Conservation (phyloP, 2,888 invertebrate genomes). For the Agapostemon virescens region DNA sequence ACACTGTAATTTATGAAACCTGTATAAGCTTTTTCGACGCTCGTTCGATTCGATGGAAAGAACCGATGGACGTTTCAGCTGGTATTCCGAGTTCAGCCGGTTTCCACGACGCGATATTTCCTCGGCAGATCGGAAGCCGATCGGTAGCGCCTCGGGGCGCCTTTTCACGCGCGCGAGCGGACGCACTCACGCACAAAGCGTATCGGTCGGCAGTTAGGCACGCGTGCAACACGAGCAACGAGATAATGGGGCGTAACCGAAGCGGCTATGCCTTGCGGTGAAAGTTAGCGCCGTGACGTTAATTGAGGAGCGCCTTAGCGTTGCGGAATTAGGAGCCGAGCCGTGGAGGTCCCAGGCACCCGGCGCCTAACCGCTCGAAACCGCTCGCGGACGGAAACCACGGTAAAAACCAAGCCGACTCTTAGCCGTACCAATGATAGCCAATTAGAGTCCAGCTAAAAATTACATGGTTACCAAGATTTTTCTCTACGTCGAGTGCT, state of each 20-base stretch:
- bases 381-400: constrained; percentile 1
- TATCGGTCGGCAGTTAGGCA: constrained; percentile 34
- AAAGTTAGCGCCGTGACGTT: constrained; percentile 69
- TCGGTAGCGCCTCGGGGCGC: constrained; percentile 41
- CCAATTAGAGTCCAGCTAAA: constrained; percentile 10
- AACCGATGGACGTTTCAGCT: too few species aligned
- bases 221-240: constrained; percentile 66
- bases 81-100: background rate
- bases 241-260: constrained; percentile 68
- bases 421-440: background rate
- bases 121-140: constrained; percentile 32
- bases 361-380: constrained; percentile 37
- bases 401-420: constrained; percentile 14
- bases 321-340: constrained; percentile 63
- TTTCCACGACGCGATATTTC: background rate
- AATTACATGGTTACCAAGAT: background rate
- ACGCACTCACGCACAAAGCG: background rate
- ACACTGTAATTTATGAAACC: too few species aligned
- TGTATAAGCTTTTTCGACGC: too few species aligned
- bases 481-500: background rate
- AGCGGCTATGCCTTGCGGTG: constrained; percentile 68
- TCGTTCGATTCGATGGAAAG: too few species aligned
- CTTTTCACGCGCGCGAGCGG: constrained; percentile 40
- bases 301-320: constrained; percentile 68
- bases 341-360: constrained; percentile 38